Conservation (phyloP, 2,797 vertebrate genomes). For the Sparidentex hasta region DNA sequence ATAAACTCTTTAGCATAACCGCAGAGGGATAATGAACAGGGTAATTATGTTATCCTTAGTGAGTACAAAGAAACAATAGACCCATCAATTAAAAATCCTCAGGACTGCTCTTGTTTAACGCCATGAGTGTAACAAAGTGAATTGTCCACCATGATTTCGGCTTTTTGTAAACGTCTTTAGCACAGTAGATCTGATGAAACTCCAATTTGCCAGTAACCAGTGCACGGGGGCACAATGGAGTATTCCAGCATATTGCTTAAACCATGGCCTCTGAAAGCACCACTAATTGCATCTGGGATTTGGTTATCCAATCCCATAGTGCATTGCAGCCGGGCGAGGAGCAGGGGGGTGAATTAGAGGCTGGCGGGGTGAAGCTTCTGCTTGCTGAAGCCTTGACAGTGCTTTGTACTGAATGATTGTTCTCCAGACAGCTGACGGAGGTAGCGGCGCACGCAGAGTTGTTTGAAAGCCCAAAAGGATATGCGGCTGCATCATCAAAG, state of each 20-base stretch:
- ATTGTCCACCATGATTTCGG: conserved; percentile 72
- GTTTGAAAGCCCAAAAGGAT: conserved; percentile 89
- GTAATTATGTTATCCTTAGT: conserved; percentile 76
- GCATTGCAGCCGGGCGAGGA: conserved; percentile 80
- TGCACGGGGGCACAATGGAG: conserved; percentile 73
- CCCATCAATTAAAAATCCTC: conserved; percentile 76
- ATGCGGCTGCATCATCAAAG: conserved; percentile 88
- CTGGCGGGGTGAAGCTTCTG: conserved; percentile 82
- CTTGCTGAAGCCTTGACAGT: conserved; percentile 87
- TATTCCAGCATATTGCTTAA: conserved; percentile 81
- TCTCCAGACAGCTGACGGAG: conserved; percentile 89
- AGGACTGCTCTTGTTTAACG: conserved; percentile 70
- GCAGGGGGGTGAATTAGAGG: conserved; percentile 84
- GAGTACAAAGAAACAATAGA: conserved; percentile 75
- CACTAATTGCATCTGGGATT: conserved; percentile 88
- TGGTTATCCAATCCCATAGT: conserved; percentile 85
- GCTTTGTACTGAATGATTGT: conserved; percentile 90
- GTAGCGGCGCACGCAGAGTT: conserved; percentile 80
- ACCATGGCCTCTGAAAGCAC: conserved; percentile 84
- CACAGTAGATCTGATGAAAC: conserved; percentile 74
- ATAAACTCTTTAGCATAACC: conserved; percentile 76
- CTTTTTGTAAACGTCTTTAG: conserved; percentile 74
- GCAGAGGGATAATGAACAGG: conserved; percentile 73
- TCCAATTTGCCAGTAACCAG: conserved; percentile 74
- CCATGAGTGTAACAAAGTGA: conserved; percentile 72